Conservation (phyloP, 2,113 vertebrate species). For the Struthidea cinerea region DNA sequence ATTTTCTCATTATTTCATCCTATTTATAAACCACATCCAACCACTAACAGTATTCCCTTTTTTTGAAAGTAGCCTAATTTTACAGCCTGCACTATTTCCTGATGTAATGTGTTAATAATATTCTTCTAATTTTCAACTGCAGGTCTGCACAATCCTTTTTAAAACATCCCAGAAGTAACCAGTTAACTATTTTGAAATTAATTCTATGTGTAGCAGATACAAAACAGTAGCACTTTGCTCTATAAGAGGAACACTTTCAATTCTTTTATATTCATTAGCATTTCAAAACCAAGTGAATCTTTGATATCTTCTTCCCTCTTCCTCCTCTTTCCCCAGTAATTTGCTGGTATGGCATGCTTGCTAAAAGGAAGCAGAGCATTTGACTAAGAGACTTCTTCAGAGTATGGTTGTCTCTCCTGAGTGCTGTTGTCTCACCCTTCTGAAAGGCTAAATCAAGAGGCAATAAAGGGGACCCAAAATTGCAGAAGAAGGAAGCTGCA, state of each 20-base stretch:
- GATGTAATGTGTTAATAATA: neutral
- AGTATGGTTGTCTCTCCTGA: neutral
- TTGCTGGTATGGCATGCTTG: neutral
- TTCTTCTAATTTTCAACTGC: neutral
- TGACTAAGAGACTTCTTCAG: neutral
- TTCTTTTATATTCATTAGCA: neutral
- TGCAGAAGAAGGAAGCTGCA: neutral
- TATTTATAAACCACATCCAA: neutral
- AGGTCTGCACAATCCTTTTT: neutral
- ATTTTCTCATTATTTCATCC: neutral
- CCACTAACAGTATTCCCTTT: neutral
- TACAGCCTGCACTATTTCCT: neutral
- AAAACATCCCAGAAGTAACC: neutral
- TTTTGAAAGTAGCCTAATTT: neutral
- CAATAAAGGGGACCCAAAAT: neutral
- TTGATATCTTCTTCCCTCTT: neutral
- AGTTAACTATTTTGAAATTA: neutral
- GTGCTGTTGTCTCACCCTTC: neutral
- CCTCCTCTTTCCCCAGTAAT: neutral
- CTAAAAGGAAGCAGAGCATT: neutral
- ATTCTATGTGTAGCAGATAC: neutral
- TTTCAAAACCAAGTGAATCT: neutral
- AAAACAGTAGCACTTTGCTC: neutral
- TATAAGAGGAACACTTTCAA: neutral
- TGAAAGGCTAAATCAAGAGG: neutral